Conservation (phyloP, 2,113 vertebrate species). For the Oncorhynchus tshawytscha region DNA sequence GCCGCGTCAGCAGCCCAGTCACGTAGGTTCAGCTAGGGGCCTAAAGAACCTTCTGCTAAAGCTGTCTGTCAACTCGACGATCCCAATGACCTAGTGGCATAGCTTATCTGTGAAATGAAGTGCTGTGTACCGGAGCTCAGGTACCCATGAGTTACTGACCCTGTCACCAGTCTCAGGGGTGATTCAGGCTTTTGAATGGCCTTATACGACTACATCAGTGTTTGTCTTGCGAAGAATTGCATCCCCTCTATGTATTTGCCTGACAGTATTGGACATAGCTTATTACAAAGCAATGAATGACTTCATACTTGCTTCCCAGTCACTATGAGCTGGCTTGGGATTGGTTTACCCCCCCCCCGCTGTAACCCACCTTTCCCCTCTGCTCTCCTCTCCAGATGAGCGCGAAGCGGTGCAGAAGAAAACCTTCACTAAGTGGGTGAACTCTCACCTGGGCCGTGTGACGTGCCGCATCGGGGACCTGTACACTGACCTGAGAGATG, state of each 20-base stretch:
- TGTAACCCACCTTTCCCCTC: not conserved
- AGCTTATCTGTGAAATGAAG: slow-evolving; percentile 46
- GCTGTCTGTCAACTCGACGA: slow-evolving; percentile 45
- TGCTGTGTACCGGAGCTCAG: not conserved
- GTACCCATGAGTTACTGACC: slow-evolving; percentile 24
- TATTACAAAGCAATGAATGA: not conserved
- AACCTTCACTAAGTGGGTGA: slow-evolving; percentile 96
- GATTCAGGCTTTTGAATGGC: not conserved
- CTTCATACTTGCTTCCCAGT: not conserved
- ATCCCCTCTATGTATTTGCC: slow-evolving; percentile 12
- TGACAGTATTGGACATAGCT: not conserved
- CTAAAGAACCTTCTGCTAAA: slow-evolving; percentile 43
- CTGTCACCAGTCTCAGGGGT: slow-evolving; percentile 13
- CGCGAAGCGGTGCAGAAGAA: slow-evolving; percentile 95
- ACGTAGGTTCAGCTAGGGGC: not conserved
- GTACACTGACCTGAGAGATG: slow-evolving; percentile 89
- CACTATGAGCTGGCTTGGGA: not conserved
- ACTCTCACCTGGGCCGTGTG: slow-evolving; percentile 89
- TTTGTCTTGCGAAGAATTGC: slow-evolving; percentile 6
- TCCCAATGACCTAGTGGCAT: slow-evolving; percentile 33
- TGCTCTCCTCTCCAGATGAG: slow-evolving; percentile 76
- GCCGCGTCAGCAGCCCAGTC: not conserved
- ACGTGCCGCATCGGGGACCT: slow-evolving; percentile 89
- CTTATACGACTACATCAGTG: not conserved
- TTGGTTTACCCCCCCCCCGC: not conserved